Evolutionary conservation across 1,140 invertebrate species (phyloP).

Genomic region (Ips typographus): DNA sequence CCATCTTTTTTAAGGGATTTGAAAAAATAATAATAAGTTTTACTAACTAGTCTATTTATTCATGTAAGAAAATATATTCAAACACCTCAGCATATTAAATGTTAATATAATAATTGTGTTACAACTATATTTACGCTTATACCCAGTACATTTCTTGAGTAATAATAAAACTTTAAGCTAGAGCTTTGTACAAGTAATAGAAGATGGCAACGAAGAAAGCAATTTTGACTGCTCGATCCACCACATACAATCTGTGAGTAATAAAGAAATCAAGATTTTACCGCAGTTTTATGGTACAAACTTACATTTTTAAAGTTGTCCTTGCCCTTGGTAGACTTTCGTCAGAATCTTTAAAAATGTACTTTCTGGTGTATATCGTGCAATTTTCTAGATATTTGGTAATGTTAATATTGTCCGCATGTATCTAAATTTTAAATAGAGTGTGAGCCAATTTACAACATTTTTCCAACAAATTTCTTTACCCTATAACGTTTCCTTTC

Average conservation of each 20-base stretch:
- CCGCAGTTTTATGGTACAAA: not conserved
- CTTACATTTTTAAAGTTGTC: conserved; percentile 52
- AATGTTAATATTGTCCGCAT: conserved; percentile 51
- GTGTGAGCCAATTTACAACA: not conserved
- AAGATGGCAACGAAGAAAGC: conserved; percentile 16
- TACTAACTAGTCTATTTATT: too few relatives aligned
- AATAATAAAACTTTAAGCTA: too few relatives aligned
- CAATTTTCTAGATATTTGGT: conserved; percentile 51
- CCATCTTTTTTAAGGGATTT: too few relatives aligned
- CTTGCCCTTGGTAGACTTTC: conserved; percentile 57
- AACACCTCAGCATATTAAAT: too few relatives aligned
- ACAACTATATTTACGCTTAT: too few relatives aligned
- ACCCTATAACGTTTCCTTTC: conserved; percentile 51
- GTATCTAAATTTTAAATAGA: conserved; percentile 38
- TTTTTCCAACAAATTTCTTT: not conserved
- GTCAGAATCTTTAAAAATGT: conserved; percentile 59
- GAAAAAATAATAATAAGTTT: too few relatives aligned
- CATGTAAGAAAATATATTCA: too few relatives aligned
- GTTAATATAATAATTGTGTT: too few relatives aligned
- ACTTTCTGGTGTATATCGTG: conserved; percentile 51
- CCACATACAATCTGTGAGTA: conserved; percentile 35
- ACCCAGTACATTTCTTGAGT: too few relatives aligned
- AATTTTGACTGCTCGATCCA: conserved; percentile 37
- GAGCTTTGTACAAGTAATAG: conserved; percentile 8
- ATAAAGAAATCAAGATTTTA: not conserved